Evolutionary conservation across 1,140 invertebrate genomes (phyloP).

Genomic region (Lamellibrachia luymesi): DNA sequence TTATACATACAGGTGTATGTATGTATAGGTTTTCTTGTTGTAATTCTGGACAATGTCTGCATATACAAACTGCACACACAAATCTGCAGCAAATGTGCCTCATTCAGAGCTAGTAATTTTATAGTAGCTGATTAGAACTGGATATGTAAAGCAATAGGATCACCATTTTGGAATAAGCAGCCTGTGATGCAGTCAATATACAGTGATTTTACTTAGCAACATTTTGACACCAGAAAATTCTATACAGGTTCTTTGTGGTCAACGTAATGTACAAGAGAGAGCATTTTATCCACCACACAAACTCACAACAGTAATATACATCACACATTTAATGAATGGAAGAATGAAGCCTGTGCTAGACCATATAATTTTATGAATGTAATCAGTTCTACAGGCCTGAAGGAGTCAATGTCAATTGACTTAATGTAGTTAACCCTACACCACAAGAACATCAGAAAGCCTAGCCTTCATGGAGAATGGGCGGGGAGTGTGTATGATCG

Average conservation of each 20-base stretch:
- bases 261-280: background rate
- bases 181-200: background rate
- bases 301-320: background rate
- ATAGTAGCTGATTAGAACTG: background rate
- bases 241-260: background rate
- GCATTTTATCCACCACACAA: background rate
- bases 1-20: background rate
- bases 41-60: background rate
- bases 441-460: background rate
- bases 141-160: background rate
- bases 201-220: background rate
- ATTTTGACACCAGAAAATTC: background rate
- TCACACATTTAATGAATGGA: background rate
- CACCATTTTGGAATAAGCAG: background rate
- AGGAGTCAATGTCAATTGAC: background rate
- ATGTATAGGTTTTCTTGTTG: background rate
- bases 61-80: background rate
- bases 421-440: background rate
- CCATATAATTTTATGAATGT: background rate
- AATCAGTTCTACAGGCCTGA: background rate
- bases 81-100: background rate
- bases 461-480: background rate
- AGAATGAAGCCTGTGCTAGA: background rate
- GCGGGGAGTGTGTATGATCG: background rate
- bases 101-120: background rate